Conservation (phyloP, 2,888 invertebrate genomes). For the Netelia fuscicornis region DNA sequence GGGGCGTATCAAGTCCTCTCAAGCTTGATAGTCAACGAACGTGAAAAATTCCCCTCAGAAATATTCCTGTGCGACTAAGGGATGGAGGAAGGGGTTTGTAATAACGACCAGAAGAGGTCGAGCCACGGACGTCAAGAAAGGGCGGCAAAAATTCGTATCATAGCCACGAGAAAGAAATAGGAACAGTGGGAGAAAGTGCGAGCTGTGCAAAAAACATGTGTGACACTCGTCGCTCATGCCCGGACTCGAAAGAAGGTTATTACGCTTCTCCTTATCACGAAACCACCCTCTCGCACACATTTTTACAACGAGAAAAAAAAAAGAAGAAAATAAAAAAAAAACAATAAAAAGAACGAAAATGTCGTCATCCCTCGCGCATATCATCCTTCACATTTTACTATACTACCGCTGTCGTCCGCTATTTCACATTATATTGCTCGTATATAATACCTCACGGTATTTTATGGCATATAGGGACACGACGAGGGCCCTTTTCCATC, state of each 20-base stretch:
- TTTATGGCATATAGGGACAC: constrained; percentile 35
- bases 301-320: not conserved
- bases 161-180: constrained; percentile 10
- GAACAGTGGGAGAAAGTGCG: not conserved
- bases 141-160: constrained; percentile 24
- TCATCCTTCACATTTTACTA: constrained; percentile 35
- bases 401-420: constrained; percentile 30
- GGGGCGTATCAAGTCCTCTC: too few species aligned
- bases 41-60: not conserved
- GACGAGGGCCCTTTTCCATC: not conserved
- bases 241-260: constrained; percentile 19
- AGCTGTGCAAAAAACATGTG: constrained; percentile 5
- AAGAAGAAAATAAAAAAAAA: too few species aligned
- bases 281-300: constrained; percentile 5
- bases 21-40: not conserved
- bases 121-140: constrained; percentile 20
- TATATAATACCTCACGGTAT: constrained; percentile 39
- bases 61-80: too few species aligned
- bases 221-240: constrained; percentile 43
- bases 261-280: constrained; percentile 49
- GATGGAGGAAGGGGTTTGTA: not conserved
- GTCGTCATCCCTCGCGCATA: not conserved
- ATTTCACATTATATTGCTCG: constrained; percentile 56
- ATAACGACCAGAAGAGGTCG: constrained; percentile 10
- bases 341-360: too few species aligned